A percentile compares a stretch with the other conserved stretches of the same genome.
Conservation (phyloP, 2,888 invertebrate species). For the Linyphia triangularis region DNA sequence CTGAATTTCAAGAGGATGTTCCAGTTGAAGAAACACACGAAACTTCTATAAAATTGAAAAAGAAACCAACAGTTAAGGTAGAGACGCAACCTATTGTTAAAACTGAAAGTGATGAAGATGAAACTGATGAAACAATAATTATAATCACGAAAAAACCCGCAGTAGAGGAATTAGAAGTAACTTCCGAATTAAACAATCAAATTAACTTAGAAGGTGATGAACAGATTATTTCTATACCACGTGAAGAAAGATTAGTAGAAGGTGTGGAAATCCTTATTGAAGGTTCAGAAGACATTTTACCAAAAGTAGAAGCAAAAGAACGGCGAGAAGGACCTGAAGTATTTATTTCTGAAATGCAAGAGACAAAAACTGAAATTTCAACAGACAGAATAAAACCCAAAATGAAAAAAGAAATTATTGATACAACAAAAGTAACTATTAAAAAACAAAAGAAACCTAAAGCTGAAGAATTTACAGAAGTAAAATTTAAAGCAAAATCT, state of each 20-base stretch:
- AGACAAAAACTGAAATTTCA: constrained; percentile 66
- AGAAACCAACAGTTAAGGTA: constrained; percentile 68
- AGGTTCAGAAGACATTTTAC: constrained; percentile 75
- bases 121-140: constrained; percentile 54
- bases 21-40: constrained; percentile 64
- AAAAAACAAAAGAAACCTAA: constrained; percentile 56
- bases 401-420: not conserved
- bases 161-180: constrained; percentile 66
- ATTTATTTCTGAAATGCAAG: constrained; percentile 55
- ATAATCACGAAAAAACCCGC: constrained; percentile 77
- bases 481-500: constrained; percentile 19
- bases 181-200: constrained; percentile 36
- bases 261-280: constrained; percentile 73
- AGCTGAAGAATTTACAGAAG: constrained; percentile 30
- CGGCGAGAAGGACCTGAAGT: constrained; percentile 66
- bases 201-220: constrained; percentile 21
- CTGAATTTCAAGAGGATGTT: constrained; percentile 57
- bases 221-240: constrained; percentile 52
- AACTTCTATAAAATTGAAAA: constrained; percentile 55
- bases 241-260: constrained; percentile 49
- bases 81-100: constrained; percentile 28
- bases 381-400: not conserved
- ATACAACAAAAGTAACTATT: constrained; percentile 18
- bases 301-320: constrained; percentile 65
- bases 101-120: constrained; percentile 50